Conservation (phyloP, 2,113 vertebrate species). For the Callaeas wilsoni region DNA sequence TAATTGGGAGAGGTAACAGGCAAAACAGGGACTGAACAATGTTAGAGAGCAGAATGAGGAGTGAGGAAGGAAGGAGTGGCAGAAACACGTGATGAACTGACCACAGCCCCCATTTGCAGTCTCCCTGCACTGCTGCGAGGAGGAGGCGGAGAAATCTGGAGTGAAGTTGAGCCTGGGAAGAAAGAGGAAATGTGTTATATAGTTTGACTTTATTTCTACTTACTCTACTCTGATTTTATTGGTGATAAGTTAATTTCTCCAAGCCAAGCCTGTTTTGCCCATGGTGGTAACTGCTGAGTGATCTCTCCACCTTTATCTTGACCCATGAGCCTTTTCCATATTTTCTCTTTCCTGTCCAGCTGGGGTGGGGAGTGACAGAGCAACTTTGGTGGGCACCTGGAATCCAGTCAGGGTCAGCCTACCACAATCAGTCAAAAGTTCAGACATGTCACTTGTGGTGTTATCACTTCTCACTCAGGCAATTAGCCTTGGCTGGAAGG, state of each 20-base stretch:
- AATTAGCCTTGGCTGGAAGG: neutral
- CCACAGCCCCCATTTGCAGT: neutral
- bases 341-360: neutral
- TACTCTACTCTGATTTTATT: neutral
- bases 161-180: neutral
- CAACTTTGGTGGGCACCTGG: neutral
- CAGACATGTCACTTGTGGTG: accelerated
- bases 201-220: neutral
- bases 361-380: neutral
- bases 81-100: neutral
- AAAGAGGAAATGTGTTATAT: neutral
- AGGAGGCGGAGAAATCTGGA: neutral
- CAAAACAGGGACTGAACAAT: neutral
- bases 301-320: neutral
- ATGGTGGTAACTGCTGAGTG: neutral
- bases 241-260: neutral
- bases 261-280: neutral
- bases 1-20: neutral
- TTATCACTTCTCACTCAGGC: neutral
- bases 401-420: neutral
- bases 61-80: neutral
- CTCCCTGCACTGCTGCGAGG: neutral
- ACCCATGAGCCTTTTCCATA: neutral
- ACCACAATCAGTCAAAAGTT: neutral
- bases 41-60: neutral